Evolutionary conservation across 2,888 invertebrate genomes (phyloP), one percentile per base, ranked within the genome.

Genomic region (Gisinianus flammeolus): DNA sequence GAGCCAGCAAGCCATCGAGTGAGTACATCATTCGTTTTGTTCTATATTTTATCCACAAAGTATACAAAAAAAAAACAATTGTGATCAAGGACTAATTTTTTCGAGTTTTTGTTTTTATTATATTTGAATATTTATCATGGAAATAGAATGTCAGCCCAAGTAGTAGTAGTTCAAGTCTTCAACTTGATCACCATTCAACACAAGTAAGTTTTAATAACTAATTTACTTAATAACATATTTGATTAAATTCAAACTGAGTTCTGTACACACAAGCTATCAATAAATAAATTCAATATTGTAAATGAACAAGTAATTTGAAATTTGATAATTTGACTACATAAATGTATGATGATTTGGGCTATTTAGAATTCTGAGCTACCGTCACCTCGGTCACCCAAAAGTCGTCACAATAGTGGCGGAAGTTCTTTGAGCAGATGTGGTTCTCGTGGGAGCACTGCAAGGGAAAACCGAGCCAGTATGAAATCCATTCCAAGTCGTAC

Each of bases 341-440:
- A n/a, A n/a, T n/a, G n/a, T n/a, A n/a, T n/a, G n/a, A n/a, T n/a
- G n/a, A n/a, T n/a, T n/a, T n/a, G n/a, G n/a, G n/a, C 70, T 24
- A 70, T 33, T 4, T 54, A 78, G 28, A 73, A 73, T 68, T 78
- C 78, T 2, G 78, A 78, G 44, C 66, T 74, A 10, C 74, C 78
- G 1, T 78, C 78, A 12, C 74, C 78, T 31, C 54, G 78, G 52
- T 73, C 74, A 10, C 77, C 75, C 0, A 69, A 77, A 28, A 76
- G 77, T 33, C 79, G 81, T 26, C 79, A 80, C 28, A 79, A 80
- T 66, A 77, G 80, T 28, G 76, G 76, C 2, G 79, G 79, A 22
- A 79, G 77, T 70, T 72, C 71, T 10, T 31, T 73, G 31, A 79
- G 79, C 31, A 31, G 77, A 64, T 77, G 77, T 70, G 77, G 77